Evolutionary conservation across 2,888 invertebrate species (phyloP), one percentile per base, ranked within the genome.

Genomic region (Drosophila flavopinicola): DNA sequence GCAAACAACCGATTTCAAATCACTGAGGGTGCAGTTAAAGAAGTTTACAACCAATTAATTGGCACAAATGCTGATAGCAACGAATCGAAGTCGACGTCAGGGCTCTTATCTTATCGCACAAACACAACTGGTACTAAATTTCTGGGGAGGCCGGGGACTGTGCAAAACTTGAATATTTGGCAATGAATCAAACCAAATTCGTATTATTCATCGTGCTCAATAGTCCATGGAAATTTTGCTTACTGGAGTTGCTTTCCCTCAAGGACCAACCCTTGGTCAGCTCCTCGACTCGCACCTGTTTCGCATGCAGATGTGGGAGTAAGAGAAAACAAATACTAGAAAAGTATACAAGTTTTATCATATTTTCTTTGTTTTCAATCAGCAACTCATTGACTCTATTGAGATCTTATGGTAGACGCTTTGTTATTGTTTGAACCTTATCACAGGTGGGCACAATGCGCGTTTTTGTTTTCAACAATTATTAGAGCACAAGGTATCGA

Each of bases 211-310:
- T 39, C 48, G 25, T 35, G 13, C 7, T 6, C 35, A n/a, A 2
- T 15, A 10, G 23, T 13, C 27, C 35, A 20, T 32, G 6, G 4
- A 42, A 23, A 29, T 11, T 30, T 6, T 1, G 13, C 87, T 88
- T 71, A 90, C 90, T 66, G 44, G 84, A 83, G 59, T 83, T 87
- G 51, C 70, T 72, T 67, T 89, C 89, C 17, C 49, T 49, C 37
- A 90, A 60, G 6, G 63, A 75, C 90, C 90, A 90, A 6, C 48
- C 60, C 23, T 78, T 84, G 29, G 71, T 70, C 29, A 90, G 60
- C 49, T 86, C 88, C 11, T 86, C 63, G 10, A 82, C 76, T 25
- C 72, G 71, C 11, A 89, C 78, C 42, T 71, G 68, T 27, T 75
- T 88, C 0, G 78, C 64, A 6, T 45, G 17, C 11, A 37, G 3